Conservation (phyloP, 2,113 vertebrate genomes). For the Illadopsis cleaveri region DNA sequence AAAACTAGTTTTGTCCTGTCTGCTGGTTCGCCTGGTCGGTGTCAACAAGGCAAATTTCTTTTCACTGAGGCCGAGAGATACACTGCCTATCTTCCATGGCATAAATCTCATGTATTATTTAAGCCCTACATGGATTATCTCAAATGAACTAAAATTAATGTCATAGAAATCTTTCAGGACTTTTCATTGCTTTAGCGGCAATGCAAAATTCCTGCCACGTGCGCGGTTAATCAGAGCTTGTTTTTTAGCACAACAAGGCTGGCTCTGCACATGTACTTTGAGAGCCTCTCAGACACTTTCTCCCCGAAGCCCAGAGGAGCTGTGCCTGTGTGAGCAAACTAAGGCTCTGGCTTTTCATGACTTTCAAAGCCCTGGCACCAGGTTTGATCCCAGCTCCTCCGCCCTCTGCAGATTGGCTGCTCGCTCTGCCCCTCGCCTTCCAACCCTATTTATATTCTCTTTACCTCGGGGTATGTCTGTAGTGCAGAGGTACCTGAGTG, state of each 20-base stretch:
- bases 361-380: not conserved
- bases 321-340: not conserved
- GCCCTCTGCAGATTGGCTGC: not conserved
- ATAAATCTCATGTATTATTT: conserved; percentile 64
- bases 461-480: not conserved
- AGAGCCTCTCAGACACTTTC: conserved; percentile 1
- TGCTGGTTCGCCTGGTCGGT: conserved; percentile 10
- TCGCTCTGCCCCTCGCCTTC: not conserved
- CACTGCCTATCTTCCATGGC: not conserved
- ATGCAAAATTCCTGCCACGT: conserved; percentile 37
- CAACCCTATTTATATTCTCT: conserved; percentile 30
- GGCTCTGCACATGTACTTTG: not conserved
- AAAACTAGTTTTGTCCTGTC: conserved; percentile 28
- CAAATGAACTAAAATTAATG: conserved; percentile 39
- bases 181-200: not conserved
- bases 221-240: conserved; percentile 21
- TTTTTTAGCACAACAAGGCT: conserved; percentile 14
- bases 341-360: conserved; percentile 20
- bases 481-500: not conserved
- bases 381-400: conserved; percentile 34
- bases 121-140: conserved; percentile 28
- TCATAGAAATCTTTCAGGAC: conserved; percentile 27
- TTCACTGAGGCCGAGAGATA: not conserved
- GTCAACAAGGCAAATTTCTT: conserved; percentile 39
- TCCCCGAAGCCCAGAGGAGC: conserved; percentile 3